phyloP scores from a whole-genome alignment of 1,140 invertebrate genomes.

The Drosophila mayri region DNA sequence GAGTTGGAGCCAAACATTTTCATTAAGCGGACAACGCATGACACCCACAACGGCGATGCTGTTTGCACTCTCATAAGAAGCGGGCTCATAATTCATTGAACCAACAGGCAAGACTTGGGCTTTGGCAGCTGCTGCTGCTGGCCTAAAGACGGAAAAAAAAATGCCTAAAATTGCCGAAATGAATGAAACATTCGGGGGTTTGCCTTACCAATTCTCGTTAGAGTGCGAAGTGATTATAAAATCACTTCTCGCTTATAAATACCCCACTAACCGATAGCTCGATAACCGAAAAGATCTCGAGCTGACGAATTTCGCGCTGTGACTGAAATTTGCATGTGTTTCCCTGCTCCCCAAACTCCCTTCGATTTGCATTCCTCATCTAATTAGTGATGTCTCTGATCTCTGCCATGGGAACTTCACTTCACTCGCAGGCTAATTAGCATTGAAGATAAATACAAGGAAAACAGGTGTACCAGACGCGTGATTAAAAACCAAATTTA shows the following conservation, averaged over 20 bases:
- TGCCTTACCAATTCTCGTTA: slow-evolving; percentile 60
- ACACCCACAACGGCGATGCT: slow-evolving; percentile 64
- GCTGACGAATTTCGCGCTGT: slow-evolving; percentile 64
- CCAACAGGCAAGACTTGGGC: slow-evolving; percentile 44
- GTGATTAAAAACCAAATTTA: slow-evolving; percentile 22
- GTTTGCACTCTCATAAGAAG: slow-evolving; percentile 73
- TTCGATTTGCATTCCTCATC: slow-evolving; percentile 44
- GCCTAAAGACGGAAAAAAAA: slow-evolving; percentile 24
- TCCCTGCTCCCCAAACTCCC: background rate
- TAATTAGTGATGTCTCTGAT: slow-evolving; percentile 52
- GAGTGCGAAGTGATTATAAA: slow-evolving; percentile 64
- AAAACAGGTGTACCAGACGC: slow-evolving; percentile 5
- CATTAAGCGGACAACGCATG: slow-evolving; percentile 71
- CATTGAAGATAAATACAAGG: slow-evolving; percentile 13
- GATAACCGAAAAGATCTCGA: slow-evolving; percentile 32
- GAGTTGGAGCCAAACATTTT: slow-evolving; percentile 66
- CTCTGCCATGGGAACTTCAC: slow-evolving; percentile 60
- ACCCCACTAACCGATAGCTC: slow-evolving; percentile 30
- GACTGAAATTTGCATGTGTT: slow-evolving; percentile 23
- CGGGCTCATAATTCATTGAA: slow-evolving; percentile 75
- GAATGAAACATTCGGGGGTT: slow-evolving; percentile 68
- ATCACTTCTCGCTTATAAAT: slow-evolving; percentile 62
- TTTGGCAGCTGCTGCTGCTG: slow-evolving; percentile 15
- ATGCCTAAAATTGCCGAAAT: slow-evolving; percentile 32
- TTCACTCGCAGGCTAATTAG: slow-evolving; percentile 49